phyloP scores from a whole-genome alignment of 2,888 invertebrate species.

The Yponomeuta sedellus region DNA sequence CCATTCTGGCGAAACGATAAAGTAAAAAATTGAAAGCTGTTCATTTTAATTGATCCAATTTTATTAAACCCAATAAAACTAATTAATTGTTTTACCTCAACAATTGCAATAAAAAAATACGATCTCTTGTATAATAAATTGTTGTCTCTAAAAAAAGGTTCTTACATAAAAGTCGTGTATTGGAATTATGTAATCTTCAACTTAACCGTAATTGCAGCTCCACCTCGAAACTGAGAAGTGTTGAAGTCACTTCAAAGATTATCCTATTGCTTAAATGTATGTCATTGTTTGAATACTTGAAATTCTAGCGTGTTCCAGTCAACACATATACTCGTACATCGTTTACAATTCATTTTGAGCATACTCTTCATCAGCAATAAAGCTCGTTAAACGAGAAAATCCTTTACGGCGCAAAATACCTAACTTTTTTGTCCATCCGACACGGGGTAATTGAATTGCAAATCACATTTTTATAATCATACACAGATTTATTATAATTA shows the following conservation, averaged over 20 bases:
- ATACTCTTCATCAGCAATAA: not conserved
- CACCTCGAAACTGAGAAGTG: not conserved
- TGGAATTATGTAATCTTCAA: not conserved
- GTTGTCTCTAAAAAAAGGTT: not conserved
- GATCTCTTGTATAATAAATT: not conserved
- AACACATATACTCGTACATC: not conserved
- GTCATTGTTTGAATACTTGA: too few species aligned
- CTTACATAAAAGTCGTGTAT: constrained; percentile 3
- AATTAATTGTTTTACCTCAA: constrained; percentile 7
- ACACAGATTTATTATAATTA: constrained; percentile 27
- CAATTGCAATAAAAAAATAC: constrained; percentile 7
- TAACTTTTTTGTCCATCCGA: not conserved
- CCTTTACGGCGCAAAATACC: not conserved
- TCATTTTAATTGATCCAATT: not conserved
- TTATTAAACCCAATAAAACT: not conserved
- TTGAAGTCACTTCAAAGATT: not conserved
- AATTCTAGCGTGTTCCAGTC: not conserved
- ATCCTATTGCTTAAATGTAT: too few species aligned
- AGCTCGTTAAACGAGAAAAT: not conserved
- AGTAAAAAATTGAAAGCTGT: not conserved
- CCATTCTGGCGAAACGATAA: too few species aligned
- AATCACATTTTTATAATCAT: constrained; percentile 5
- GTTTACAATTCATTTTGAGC: not conserved
- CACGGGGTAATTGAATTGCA: constrained; percentile 2
- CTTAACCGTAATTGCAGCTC: not conserved